Base-by-base conservation (phyloP, 2,113 vertebrate species). In the Leptobrachium leishanense region DNA sequence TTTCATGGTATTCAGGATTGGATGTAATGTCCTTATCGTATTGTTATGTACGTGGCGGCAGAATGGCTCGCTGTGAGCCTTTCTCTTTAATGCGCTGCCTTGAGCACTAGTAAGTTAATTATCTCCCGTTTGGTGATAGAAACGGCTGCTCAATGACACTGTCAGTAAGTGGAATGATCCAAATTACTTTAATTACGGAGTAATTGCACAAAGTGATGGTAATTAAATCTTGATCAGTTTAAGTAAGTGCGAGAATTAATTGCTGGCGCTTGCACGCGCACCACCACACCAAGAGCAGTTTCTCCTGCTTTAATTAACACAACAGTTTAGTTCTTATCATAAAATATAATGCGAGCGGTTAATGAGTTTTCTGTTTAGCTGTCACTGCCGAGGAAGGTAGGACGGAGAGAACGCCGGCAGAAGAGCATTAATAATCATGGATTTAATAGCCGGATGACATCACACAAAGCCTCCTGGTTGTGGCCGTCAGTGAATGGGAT, bases 201-300 rank as follows among this genome's bases (percentile, higher is more conserved):
- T 98, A 95, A 97, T 97, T 97, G 95, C 94, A 89, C 91, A 93
- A 94, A 95, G 93, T 92, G 91, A 94, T 92, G 96, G 93, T 96
- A 97, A 98, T 99, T 98, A 98, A 98, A 98, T 97, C 96, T 96
- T 96, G 93, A 97, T 98, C 97, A 95, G 94, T 98, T 95, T 92
- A 95, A 96, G 94, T 95, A 95, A 96, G 94, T 95, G 95, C 96
- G 94, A 93, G 95, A 94, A 94, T 94, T 94, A 95, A 98, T 97
- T 96, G 95, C 93, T 96, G 94, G 92, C 92, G 94, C 94, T 94
- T 93, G 93, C 94, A 95, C n/a, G 95, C 91, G 90, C 94, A 92
- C n/a, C 84, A 89, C 88, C 73, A 82, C 89, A 90, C 89, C 88
- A 90, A 92, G 87, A 90, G 81, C 90, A 89, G 88, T 88, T 93